Evolutionary conservation across 2,113 vertebrate genomes (phyloP), one percentile per base, ranked within the genome.

Genomic region (Dermatemys mawii): DNA sequence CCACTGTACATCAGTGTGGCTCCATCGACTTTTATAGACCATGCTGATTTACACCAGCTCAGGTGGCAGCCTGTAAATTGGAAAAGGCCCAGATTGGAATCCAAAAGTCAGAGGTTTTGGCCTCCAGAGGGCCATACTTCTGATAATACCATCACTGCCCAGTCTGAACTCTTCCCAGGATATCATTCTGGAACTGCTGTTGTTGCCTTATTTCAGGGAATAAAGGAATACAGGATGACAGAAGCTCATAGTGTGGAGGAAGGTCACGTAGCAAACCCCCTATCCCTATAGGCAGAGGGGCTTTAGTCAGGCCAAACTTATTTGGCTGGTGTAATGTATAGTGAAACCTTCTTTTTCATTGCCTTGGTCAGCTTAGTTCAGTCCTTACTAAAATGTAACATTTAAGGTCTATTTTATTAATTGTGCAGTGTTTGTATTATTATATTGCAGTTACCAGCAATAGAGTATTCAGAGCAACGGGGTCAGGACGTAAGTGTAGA

Each of bases 391-490:
- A 78, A 6, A 8, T 38, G 78, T 91, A 26, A 17, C 67, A 57
- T 78, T 88, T 67, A 86, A 83, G 22, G 90, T 41, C n/a, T 70
- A n/a, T 26, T 21, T 81, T 22, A 78, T 41, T 91, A 90, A 92
- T 75, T 87, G 32, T 8, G 81, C 85, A 50, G 55, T 75, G 78
- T 86, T 96, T 93, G 57, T 94, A 89, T 86, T 70, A 21, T 84
- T 94, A 8, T 87, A 75, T 87, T 76, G 35, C 32, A 92, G 80
- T 63, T 97, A 51, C 73, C 93, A 35, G 29, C 14, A 92, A 24
- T 55, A 78, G 86, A 96, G 86, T 96, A 95, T 60, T 60, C 54
- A 51, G 81, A 73, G 7, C 63, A 88, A 87, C 94, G 95, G 26
- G 49, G 48, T 80, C 76, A 82, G 76, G 54, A 91, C 5, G 46